A percentile compares a stretch with the other conserved stretches of the same genome.
These are phyloP conservation scores for Astropecten irregularis DNA, from an alignment of 53 echinoderm and acorn worm genomes.

Conservation along the genomic window DNA sequence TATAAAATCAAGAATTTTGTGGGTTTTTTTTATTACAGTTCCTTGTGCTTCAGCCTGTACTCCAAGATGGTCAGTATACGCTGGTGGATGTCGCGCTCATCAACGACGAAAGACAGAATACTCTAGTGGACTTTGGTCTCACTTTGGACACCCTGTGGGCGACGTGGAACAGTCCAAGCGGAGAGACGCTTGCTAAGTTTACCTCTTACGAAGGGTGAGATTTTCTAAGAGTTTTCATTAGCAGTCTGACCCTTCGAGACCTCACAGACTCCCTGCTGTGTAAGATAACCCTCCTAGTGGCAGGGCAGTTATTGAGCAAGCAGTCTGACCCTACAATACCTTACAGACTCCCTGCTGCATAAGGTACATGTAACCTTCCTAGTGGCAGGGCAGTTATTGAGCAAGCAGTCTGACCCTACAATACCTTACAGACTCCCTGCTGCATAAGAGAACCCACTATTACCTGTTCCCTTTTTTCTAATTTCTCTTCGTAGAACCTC, in stretches of 20 bases:
- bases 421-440: no score
- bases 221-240: background rate
- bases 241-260: no score
- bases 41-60: constrained; percentile 71
- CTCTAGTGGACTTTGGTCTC: constrained; percentile 88
- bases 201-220: constrained; percentile 75
- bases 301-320: no score
- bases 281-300: no score
- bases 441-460: no score
- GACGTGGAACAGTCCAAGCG: constrained; percentile 70
- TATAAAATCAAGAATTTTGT: no score
- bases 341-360: no score
- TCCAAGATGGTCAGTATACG: constrained; percentile 83
- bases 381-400: no score
- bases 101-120: constrained; percentile 63
- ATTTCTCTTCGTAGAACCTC: background rate
- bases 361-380: no score
- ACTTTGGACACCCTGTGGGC: constrained; percentile 66
- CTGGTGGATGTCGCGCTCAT: constrained; percentile 76
- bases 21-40: constrained; percentile 58
- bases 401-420: no score
- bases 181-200: constrained; percentile 71
- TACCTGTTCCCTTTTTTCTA: background rate
- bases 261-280: no score
- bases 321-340: no score